Percentiles rank a stretch among this genome's conserved stretches.
Evolutionary conservation across 1,140 invertebrate genomes (phyloP).

Genomic region (Drusus annulatus): DNA sequence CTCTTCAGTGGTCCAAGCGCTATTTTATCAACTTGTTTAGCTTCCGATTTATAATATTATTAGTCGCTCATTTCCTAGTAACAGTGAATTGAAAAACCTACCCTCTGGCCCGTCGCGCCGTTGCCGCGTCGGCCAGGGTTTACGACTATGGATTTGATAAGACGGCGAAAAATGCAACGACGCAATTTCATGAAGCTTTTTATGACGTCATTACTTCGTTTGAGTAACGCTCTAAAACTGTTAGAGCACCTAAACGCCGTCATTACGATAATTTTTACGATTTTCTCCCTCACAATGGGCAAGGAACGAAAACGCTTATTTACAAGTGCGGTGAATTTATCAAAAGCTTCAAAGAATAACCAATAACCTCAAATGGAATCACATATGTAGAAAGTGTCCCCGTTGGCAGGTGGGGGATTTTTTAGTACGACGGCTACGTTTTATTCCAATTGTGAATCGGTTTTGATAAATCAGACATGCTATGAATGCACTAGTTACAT

Average conservation of each 20-base stretch:
- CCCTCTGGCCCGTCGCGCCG: background rate
- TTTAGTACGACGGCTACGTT: background rate
- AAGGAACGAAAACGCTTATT: background rate
- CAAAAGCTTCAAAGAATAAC: background rate
- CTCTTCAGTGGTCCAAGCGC: no score
- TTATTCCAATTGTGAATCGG: background rate
- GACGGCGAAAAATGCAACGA: slow-evolving; percentile 43
- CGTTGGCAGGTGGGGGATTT: no score
- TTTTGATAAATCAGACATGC: background rate
- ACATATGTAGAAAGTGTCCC: no score
- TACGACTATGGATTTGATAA: slow-evolving; percentile 42
- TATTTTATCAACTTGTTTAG: no score
- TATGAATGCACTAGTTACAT: background rate
- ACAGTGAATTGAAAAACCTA: background rate
- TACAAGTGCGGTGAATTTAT: background rate
- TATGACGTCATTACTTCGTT: slow-evolving; percentile 39
- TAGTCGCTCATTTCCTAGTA: background rate
- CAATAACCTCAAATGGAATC: no score
- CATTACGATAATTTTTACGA: slow-evolving; percentile 47
- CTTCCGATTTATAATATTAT: background rate
- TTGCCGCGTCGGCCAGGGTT: slow-evolving; percentile 8
- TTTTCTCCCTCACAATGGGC: slow-evolving; percentile 12
- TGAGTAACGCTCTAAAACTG: slow-evolving; percentile 31
- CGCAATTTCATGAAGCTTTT: slow-evolving; percentile 28
- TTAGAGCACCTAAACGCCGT: slow-evolving; percentile 15